phyloP scores from a whole-genome alignment of 2,888 invertebrate genomes.

The Lasius fuliginosus region DNA sequence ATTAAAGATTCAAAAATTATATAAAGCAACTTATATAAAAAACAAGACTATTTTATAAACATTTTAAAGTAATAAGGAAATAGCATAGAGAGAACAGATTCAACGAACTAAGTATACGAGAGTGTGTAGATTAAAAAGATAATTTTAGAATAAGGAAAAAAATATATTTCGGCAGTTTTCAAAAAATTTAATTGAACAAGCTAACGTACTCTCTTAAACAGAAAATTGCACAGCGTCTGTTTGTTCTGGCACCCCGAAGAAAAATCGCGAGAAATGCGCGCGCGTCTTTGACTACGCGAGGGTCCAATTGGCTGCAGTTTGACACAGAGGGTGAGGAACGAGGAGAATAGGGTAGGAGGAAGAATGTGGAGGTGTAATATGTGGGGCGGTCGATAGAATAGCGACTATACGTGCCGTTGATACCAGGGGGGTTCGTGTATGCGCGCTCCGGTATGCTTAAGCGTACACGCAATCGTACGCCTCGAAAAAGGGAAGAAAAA shows the following conservation, averaged over 20 bases:
- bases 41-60: neutral
- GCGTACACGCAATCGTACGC: constrained; percentile 28
- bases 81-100: neutral
- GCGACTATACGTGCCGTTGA: constrained; percentile 55
- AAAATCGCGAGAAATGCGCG: constrained; percentile 3
- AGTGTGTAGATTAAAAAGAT: neutral
- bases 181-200: neutral
- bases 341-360: constrained; percentile 57
- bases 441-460: constrained; percentile 22
- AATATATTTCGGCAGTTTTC: neutral
- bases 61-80: neutral
- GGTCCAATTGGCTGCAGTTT: constrained; percentile 77
- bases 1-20: neutral
- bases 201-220: neutral
- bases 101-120: neutral
- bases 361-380: constrained; percentile 75
- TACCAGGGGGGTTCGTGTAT: constrained; percentile 17
- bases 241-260: neutral
- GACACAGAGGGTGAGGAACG: constrained; percentile 58
- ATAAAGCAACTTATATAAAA: neutral
- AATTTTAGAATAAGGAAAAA: neutral
- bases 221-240: neutral
- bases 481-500: neutral
- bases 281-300: constrained; percentile 55
- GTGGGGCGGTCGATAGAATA: constrained; percentile 81